Conservation (phyloP, 2,888 invertebrate species). For the Acleris sparsana region DNA sequence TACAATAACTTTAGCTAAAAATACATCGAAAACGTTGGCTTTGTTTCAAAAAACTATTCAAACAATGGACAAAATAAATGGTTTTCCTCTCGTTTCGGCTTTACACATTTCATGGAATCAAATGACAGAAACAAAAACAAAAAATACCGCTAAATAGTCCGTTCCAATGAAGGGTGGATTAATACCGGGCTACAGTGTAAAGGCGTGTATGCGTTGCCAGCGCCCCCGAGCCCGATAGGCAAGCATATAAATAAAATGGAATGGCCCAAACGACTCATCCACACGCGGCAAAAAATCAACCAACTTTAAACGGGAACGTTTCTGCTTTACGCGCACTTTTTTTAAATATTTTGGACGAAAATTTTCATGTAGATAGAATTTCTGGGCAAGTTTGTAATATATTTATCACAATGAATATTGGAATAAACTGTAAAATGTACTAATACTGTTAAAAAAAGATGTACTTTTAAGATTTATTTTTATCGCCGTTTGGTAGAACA, state of each 20-base stretch:
- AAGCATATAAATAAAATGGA: slow-evolving; percentile 35
- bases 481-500: too few relatives aligned
- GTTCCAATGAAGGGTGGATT: slow-evolving; percentile 34
- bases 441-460: too few relatives aligned
- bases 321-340: slow-evolving; percentile 25
- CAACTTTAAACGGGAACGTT: slow-evolving; percentile 27
- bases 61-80: background rate
- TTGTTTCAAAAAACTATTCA: slow-evolving; percentile 1
- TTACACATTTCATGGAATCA: slow-evolving; percentile 26
- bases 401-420: too few relatives aligned
- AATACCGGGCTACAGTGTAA: slow-evolving; percentile 31
- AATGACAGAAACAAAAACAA: slow-evolving; percentile 28
- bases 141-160: slow-evolving; percentile 26
- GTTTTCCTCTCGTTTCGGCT: slow-evolving; percentile 3
- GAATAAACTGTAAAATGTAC: too few relatives aligned
- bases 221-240: slow-evolving; percentile 22
- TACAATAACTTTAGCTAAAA: background rate
- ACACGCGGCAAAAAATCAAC: slow-evolving; percentile 25
- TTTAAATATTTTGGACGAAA: background rate
- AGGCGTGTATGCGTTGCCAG: slow-evolving; percentile 29
- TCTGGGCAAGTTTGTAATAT: too few relatives aligned
- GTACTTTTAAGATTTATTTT: too few relatives aligned
- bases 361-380: too few relatives aligned
- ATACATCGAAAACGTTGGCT: background rate
- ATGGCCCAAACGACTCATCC: slow-evolving; percentile 34